Percentiles rank a stretch among this genome's conserved stretches.
Conservation (phyloP, 1,140 invertebrate species). For the Macrocentrus cingulum region DNA sequence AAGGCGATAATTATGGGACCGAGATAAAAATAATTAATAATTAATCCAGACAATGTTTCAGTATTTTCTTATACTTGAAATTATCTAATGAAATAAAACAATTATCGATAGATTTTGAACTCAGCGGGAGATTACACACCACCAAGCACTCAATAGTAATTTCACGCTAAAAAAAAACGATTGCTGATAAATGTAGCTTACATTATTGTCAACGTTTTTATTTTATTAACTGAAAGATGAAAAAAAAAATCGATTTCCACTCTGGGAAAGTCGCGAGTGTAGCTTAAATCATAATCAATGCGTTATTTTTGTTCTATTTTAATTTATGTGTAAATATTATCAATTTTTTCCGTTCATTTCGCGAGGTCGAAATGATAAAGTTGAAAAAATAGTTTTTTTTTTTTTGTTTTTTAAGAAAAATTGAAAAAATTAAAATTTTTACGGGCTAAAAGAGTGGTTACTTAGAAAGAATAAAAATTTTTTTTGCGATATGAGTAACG, state of each 20-base stretch:
- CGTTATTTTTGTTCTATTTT: constrained; percentile 40
- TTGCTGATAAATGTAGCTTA: constrained; percentile 31
- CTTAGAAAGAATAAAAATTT: neutral
- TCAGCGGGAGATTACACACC: constrained; percentile 6
- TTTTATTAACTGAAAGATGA: too few species aligned
- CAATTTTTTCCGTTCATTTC: constrained; percentile 31
- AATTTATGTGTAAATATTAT: constrained; percentile 51
- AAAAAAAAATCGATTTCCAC: too few species aligned
- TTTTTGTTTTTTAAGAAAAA: too few species aligned
- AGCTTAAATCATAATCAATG: constrained; percentile 40
- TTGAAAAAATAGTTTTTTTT: too few species aligned
- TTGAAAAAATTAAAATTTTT: constrained; percentile 6
- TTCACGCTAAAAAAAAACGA: constrained; percentile 22
- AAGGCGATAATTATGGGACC: too few species aligned
- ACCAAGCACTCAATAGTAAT: too few species aligned
- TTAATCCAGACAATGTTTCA: constrained; percentile 9
- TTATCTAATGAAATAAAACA: too few species aligned
- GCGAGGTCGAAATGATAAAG: too few species aligned
- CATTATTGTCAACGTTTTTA: constrained; percentile 21
- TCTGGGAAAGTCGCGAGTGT: constrained; percentile 33
- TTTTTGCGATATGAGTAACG: constrained; percentile 3
- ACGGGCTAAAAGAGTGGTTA: neutral
- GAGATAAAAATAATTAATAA: constrained; percentile 11
- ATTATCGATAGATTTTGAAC: constrained; percentile 7
- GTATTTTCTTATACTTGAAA: constrained; percentile 22